Base-by-base conservation (phyloP, 30 jellyfish, hydroid and myxozoan species). In the Clytia hemisphaerica region DNA sequence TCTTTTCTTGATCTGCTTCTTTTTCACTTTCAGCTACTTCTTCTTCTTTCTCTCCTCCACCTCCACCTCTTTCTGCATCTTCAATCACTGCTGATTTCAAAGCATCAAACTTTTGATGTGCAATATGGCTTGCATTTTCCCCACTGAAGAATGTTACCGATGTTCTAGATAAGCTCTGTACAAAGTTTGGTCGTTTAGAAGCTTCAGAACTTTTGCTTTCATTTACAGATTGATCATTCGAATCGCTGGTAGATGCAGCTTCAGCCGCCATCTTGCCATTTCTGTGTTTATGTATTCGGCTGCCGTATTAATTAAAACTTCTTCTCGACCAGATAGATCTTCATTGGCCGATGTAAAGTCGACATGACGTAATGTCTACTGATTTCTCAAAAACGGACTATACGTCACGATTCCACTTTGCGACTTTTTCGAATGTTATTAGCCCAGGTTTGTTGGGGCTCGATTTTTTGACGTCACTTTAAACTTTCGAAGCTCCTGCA, bases 181-280 rank as follows among this genome's bases (percentile, higher is more conserved):
- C 19, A 57, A 5, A 57, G 30, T 26, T 9, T 22, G 70, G 35
- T 5, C 25, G 51, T 22, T 22, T 1, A 21, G 35, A 31, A n/a
- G 37, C 15, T 25, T 57, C 25, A 22, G 19, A 38, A 57, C 30
- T 28, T 57, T 57, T 25, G 16, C 44, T 31, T 31, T 21, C 70
- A 22, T 33, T 57, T 9, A 22, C 14, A 22, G 54, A 42, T 42
- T 42, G 14, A 42, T 42, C 54, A 12, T 42, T 16, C 54, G 18
- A 21, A 21, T 42, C 67, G 16, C 15, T 24, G 22, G n/a, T 37
- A 62, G 76, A 31, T 32, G 76, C 6, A 21, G 76, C 65, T 57
- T 31, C 70, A 9, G 37, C 70, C 70, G 70, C 70, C 70, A 57
- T 57, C 16, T 21, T 31, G 30, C 25, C 70, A 57, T 57, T 57